phyloP scores from a whole-genome alignment of 2,113 vertebrate genomes.

The Engraulis encrasicolus region DNA sequence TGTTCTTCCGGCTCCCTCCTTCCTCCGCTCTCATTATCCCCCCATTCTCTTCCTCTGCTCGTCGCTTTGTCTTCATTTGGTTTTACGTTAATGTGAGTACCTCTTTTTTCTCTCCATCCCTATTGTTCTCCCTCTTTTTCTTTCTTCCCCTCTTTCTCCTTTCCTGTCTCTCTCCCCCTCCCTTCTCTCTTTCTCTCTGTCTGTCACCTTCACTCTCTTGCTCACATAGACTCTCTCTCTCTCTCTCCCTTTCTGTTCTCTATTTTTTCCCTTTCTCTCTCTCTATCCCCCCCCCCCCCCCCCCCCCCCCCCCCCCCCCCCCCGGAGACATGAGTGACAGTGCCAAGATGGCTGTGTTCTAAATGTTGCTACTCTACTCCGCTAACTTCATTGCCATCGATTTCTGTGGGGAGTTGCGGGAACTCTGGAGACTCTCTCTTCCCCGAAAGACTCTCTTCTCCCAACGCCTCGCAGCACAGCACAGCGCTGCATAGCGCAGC shows the following conservation, averaged over 20 bases:
- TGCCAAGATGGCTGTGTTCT: conserved; percentile 47
- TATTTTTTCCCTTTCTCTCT: not conserved
- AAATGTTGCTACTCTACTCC: conserved; percentile 53
- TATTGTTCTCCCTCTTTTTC: not conserved
- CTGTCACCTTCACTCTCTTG: too few relatives aligned
- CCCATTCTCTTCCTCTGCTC: not conserved
- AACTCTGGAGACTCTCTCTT: conserved; percentile 51
- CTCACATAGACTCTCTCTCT: too few relatives aligned
- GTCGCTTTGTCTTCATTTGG: not conserved
- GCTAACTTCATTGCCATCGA: conserved; percentile 65
- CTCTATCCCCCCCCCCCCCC: conserved; percentile 14
- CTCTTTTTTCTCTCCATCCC: not conserved
- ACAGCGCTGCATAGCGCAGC: too few relatives aligned
- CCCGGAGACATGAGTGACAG: conserved; percentile 49
- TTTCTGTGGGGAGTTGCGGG: conserved; percentile 46
- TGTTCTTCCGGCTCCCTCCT: not conserved
- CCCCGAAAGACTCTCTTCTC: conserved; percentile 48
- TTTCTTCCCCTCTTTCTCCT: not conserved
- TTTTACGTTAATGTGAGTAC: not conserved
- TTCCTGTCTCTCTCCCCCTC: not conserved
- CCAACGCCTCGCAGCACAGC: too few relatives aligned
- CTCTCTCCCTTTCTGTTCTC: not conserved
- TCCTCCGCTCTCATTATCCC: not conserved
- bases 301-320: conserved; percentile 23
- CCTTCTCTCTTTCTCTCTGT: not conserved